Evolutionary conservation across 2,113 vertebrate genomes (phyloP).

Genomic region (Pongo abelii): DNA sequence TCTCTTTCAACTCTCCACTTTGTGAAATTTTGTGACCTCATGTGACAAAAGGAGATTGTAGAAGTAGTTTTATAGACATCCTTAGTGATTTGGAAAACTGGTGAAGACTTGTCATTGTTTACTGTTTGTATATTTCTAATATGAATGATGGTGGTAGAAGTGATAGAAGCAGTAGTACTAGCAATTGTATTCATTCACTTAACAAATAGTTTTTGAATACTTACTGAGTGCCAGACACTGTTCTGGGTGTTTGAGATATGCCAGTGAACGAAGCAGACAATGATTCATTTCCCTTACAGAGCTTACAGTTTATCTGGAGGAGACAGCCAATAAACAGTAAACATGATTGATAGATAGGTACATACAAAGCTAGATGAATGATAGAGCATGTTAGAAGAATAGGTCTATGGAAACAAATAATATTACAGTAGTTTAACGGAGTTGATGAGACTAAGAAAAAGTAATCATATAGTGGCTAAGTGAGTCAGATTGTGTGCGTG

Average conservation of each 20-base stretch:
- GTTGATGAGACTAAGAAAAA: neutral
- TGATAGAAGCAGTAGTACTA: neutral
- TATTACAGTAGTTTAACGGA: neutral
- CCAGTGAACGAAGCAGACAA: neutral
- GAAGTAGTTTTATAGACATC: neutral
- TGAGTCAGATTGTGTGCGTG: neutral
- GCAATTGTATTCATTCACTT: neutral
- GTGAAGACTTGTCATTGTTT: neutral
- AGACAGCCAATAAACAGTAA: neutral
- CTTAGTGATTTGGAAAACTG: neutral
- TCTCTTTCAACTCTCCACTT: neutral
- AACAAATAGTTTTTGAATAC: neutral
- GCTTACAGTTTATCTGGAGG: neutral
- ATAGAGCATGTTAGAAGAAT: neutral
- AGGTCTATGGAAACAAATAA: neutral
- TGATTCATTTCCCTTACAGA: neutral
- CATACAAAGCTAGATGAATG: neutral
- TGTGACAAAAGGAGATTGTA: neutral
- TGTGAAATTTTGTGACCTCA: constrained; percentile 9
- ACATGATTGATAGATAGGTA: neutral
- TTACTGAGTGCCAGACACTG: neutral
- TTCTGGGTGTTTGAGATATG: neutral
- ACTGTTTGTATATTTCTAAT: neutral
- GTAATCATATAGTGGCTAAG: neutral
- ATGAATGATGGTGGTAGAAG: neutral